Evolutionary conservation across 2,888 invertebrate genomes (phyloP), one percentile per base, ranked within the genome.

Genomic region (Lobophora halterata): DNA sequence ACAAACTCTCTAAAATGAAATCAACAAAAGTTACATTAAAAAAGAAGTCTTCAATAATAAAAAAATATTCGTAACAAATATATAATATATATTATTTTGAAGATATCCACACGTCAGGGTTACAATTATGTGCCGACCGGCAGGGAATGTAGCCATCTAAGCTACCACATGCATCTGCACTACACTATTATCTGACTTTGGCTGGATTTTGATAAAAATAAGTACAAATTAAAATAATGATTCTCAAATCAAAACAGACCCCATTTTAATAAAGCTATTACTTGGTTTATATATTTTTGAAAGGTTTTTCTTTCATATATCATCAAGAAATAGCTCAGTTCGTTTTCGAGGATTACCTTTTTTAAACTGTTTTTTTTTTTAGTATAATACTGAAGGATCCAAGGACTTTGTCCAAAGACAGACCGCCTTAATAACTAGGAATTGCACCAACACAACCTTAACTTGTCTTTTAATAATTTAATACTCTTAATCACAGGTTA

Each of bases 361-460:
- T n/a, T n/a, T n/a, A n/a, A n/a, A n/a, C n/a, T n/a, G n/a, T n/a
- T n/a, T n/a, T n/a, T n/a, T n/a, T n/a, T n/a, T n/a, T n/a, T n/a
- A n/a, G 41, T 38, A 36, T 47, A 52, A 53, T 53, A 49, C 52
- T 53, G 57, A 48, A 40, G 32, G 28, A 46, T 33, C 36, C 35
- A 36, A 46, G 79, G 79, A 79, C 81, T 61, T 64, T 44, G 82
- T 78, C 82, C 81, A 58, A 55, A 53, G 55, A 58, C 55, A 54
- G 56, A 61, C 60, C 56, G 58, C 59, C 81, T 80, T 79, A 78
- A 65, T 68, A n/a, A 55, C 85, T 83, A 83, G 59, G 55, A 85
- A 85, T 87, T 86, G 86, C 86, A 86, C 86, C 46, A 82, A 85
- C 85, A 87, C 86, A 87, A 87, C 86, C 86, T 70, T 76, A 55